phyloP scores from a whole-genome alignment of 2,888 invertebrate genomes.

The Cheilosia impressa region DNA sequence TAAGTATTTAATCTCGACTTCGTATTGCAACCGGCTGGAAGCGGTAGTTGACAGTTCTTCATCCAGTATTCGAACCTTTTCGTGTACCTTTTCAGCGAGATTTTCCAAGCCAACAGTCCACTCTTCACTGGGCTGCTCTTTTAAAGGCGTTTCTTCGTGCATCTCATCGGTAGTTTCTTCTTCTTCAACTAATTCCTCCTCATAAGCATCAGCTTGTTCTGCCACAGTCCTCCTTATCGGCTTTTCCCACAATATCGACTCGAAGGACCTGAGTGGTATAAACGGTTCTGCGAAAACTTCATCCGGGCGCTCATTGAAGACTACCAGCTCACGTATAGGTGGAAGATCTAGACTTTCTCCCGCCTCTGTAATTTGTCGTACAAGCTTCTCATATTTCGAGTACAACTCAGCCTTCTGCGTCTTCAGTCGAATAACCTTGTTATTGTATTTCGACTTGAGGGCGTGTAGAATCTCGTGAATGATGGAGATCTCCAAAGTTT shows the following conservation, averaged over 20 bases:
- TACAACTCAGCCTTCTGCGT: constrained; percentile 31
- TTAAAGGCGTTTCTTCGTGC: constrained; percentile 56
- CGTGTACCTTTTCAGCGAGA: constrained; percentile 86
- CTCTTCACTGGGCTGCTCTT: constrained; percentile 64
- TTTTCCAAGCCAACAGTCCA: constrained; percentile 84
- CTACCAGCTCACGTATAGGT: constrained; percentile 77
- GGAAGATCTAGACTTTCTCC: constrained; percentile 78
- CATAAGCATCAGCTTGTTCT: constrained; percentile 21
- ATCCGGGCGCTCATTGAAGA: constrained; percentile 80
- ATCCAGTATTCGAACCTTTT: constrained; percentile 88
- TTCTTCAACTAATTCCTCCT: constrained; percentile 72
- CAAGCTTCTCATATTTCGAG: constrained; percentile 29
- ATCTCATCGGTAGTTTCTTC: constrained; percentile 63
- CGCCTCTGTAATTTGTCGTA: not conserved
- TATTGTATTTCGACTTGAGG: constrained; percentile 43
- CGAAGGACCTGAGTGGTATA: constrained; percentile 57
- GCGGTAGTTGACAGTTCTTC: constrained; percentile 85
- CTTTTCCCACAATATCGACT: constrained; percentile 69
- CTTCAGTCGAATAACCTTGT: constrained; percentile 37
- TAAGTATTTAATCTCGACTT: constrained; percentile 86
- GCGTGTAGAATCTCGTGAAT: constrained; percentile 42
- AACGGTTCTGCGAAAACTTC: constrained; percentile 78
- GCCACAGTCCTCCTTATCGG: constrained; percentile 76
- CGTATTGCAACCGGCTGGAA: constrained; percentile 85
- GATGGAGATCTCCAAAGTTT: constrained; percentile 54